Conservation (phyloP, 2,113 vertebrate species). For the Dunckerocampus dactyliophorus region DNA sequence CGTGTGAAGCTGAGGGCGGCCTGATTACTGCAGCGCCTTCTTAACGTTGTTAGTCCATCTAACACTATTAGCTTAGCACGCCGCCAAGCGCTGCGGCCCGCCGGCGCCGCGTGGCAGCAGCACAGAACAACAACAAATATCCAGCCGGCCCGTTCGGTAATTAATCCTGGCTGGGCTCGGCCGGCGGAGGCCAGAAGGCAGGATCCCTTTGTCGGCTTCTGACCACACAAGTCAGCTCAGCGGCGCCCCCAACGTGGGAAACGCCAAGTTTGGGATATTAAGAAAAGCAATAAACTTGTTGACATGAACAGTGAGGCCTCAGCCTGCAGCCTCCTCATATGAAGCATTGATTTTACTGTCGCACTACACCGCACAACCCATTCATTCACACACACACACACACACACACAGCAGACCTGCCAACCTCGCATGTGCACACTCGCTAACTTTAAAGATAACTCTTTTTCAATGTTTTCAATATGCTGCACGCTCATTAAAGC, state of each 20-base stretch:
- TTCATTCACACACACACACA: constrained; percentile 72
- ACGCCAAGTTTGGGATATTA: constrained; percentile 97
- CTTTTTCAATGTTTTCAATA: too few species aligned
- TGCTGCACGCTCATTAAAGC: too few species aligned
- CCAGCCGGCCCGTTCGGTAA: constrained; percentile 68
- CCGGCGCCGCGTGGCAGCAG: constrained; percentile 54
- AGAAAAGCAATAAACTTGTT: constrained; percentile 99
- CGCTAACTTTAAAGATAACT: constrained; percentile 67
- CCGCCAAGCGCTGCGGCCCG: constrained; percentile 45
- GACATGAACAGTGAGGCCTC: constrained; percentile 98
- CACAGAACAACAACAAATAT: constrained; percentile 72
- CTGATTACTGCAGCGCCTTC: constrained; percentile 32
- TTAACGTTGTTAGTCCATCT: constrained; percentile 49
- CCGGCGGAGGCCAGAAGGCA: constrained; percentile 74
- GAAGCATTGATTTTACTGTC: constrained; percentile 99
- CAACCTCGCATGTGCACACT: constrained; percentile 22
- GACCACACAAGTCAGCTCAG: constrained; percentile 88
- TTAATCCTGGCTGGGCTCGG: constrained; percentile 70
- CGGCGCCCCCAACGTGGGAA: constrained; percentile 83
- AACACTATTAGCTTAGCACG: constrained; percentile 48
- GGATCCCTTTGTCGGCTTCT: constrained; percentile 88
- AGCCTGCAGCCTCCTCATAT: constrained; percentile 99
- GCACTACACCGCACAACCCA: constrained; percentile 86
- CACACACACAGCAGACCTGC: constrained; percentile 18
- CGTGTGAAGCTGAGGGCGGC: constrained; percentile 20